These are phyloP conservation scores for Liopterus haemorrhoidalis DNA, from an alignment of 2,888 invertebrate genomes.

Conservation along the genomic window DNA sequence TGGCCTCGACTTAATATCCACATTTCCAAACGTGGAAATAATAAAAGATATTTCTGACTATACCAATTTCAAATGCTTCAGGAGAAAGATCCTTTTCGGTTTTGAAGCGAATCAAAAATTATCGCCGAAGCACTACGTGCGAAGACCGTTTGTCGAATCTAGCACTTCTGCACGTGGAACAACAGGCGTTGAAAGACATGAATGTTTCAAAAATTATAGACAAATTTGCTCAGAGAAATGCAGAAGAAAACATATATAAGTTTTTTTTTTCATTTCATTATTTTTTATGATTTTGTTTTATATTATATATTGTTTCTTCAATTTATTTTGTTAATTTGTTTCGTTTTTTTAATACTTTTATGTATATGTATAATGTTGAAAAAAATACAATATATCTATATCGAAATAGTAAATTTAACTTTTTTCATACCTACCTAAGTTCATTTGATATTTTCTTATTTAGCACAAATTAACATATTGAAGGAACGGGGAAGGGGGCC, in stretches of 20 bases:
- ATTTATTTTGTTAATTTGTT: background rate
- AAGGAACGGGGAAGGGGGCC: conserved; percentile 1
- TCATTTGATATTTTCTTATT: conserved; percentile 4
- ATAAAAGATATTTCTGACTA: conserved; percentile 2
- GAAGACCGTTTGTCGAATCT: conserved; percentile 1
- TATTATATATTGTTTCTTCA: conserved; percentile 2
- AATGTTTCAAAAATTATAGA: too few relatives aligned
- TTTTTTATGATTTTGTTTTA: too few relatives aligned
- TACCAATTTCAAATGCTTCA: background rate
- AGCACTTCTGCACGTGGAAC: background rate
- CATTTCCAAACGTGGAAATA: conserved; percentile 4
- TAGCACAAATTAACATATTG: background rate
- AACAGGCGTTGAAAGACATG: too few relatives aligned
- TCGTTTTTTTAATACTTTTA: conserved; percentile 2
- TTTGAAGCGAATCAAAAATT: too few relatives aligned
- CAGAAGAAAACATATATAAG: conserved; percentile 1
- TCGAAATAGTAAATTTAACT: conserved; percentile 3
- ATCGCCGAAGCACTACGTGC: background rate
- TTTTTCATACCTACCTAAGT: conserved; percentile 3
- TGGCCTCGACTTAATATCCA: conserved; percentile 2
- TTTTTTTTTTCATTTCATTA: conserved; percentile 3
- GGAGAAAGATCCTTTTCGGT: too few relatives aligned
- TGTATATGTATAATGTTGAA: conserved; percentile 3
- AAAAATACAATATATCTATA: conserved; percentile 2
- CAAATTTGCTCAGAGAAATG: background rate